phyloP scores from a whole-genome alignment of 2,888 invertebrate genomes.

The Spialia ferax region DNA sequence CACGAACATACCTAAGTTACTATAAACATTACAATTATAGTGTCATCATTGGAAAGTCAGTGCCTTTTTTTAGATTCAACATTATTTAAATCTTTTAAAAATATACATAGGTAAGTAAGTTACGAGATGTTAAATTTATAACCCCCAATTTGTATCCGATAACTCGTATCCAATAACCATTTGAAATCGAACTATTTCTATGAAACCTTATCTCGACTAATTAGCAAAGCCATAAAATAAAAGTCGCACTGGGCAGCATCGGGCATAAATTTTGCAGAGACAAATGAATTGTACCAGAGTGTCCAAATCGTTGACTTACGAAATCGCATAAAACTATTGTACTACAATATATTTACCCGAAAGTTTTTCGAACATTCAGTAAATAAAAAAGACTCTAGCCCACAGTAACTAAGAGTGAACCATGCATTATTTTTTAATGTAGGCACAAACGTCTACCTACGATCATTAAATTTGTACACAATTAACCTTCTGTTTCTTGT shows the following conservation, averaged over 20 bases:
- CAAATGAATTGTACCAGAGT: constrained; percentile 13
- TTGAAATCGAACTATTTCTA: constrained; percentile 41
- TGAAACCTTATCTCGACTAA: constrained; percentile 39
- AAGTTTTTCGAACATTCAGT: too few species aligned
- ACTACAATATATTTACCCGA: too few species aligned
- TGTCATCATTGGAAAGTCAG: too few species aligned
- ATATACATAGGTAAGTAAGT: background rate
- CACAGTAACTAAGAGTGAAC: too few species aligned
- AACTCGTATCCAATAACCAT: constrained; percentile 35
- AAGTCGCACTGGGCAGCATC: constrained; percentile 39
- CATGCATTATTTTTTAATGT: background rate
- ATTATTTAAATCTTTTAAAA: background rate
- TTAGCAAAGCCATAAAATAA: constrained; percentile 41
- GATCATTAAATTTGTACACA: background rate
- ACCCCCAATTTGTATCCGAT: constrained; percentile 28
- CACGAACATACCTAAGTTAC: too few species aligned
- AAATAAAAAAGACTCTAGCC: too few species aligned
- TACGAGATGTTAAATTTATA: constrained; percentile 17
- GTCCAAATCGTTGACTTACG: background rate
- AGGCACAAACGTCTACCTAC: background rate
- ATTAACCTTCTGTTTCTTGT: constrained; percentile 1
- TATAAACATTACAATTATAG: too few species aligned
- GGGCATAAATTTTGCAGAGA: constrained; percentile 34
- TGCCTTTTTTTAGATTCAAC: background rate
- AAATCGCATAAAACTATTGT: too few species aligned